Percentiles rank a stretch among this genome's conserved stretches.
These are phyloP conservation scores for Apis florea DNA, from an alignment of 1,140 invertebrate species.

Conservation along the genomic window DNA sequence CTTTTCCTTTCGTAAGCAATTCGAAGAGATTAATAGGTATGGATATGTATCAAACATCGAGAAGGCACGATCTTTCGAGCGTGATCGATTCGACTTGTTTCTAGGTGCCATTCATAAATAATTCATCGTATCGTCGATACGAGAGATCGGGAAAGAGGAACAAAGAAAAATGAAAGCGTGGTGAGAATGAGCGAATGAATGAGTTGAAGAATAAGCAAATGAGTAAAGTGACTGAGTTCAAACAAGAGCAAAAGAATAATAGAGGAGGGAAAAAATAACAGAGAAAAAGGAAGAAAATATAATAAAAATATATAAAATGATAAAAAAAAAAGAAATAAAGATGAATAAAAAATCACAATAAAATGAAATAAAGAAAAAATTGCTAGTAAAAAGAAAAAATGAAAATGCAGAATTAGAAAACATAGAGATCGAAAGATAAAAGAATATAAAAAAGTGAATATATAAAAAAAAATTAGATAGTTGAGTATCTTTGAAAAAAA, in stretches of 20 bases:
- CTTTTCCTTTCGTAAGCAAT: slow-evolving; percentile 22
- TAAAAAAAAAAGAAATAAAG: background rate
- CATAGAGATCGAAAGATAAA: background rate
- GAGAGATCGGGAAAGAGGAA: background rate
- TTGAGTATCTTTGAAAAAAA: background rate
- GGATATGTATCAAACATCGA: slow-evolving; percentile 55
- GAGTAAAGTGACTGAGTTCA: background rate
- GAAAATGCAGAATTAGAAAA: background rate
- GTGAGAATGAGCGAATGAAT: background rate
- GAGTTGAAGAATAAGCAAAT: slow-evolving; percentile 5
- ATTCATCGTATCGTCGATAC: slow-evolving; percentile 61
- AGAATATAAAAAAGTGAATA: background rate
- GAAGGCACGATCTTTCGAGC: slow-evolving; percentile 45
- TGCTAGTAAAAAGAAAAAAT: background rate
- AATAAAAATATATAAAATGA: background rate
- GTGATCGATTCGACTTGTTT: slow-evolving; percentile 61
- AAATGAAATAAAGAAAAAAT: background rate
- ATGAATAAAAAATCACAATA: background rate
- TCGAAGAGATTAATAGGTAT: slow-evolving; percentile 54
- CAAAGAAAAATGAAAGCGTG: slow-evolving; percentile 22
- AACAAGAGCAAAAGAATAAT: background rate
- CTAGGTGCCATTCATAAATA: slow-evolving; percentile 67
- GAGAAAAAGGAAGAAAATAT: background rate
- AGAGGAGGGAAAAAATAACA: background rate
- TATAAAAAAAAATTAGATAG: slow-evolving; percentile 1